phyloP scores from a whole-genome alignment of 2,888 invertebrate genomes.

The Andrena flavipes region DNA sequence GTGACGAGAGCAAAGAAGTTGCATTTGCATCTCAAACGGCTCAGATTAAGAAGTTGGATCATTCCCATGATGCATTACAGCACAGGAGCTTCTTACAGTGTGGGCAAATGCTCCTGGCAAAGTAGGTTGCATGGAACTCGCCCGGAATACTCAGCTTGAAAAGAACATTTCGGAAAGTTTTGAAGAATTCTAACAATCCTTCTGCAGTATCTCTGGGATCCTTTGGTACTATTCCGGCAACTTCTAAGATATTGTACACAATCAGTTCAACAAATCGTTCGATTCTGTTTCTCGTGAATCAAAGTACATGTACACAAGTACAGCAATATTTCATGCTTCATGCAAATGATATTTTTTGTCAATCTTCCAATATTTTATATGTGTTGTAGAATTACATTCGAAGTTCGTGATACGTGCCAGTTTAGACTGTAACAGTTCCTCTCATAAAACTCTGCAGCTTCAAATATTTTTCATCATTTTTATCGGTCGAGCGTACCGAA shows the following conservation, averaged over 20 bases:
- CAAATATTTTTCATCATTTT: no score
- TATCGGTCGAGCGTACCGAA: no score
- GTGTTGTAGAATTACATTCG: no score
- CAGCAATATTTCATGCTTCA: neutral
- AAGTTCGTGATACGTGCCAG: no score
- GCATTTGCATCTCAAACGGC: conserved; percentile 60
- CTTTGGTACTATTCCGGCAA: neutral
- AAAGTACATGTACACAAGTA: neutral
- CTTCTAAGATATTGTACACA: conserved; percentile 6
- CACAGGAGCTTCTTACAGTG: conserved; percentile 41
- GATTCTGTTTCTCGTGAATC: neutral
- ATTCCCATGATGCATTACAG: conserved; percentile 48
- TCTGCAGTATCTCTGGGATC: neutral
- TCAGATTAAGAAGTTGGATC: conserved; percentile 61
- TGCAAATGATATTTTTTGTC: conserved; percentile 2
- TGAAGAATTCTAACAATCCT: conserved; percentile 15
- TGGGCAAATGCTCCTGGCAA: conserved; percentile 51
- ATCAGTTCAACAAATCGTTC: neutral
- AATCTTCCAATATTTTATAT: no score
- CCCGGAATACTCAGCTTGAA: conserved; percentile 9
- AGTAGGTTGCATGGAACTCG: conserved; percentile 47
- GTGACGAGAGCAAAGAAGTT: conserved; percentile 31
- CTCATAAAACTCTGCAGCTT: no score
- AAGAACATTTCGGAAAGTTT: conserved; percentile 34
- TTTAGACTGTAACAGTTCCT: no score